phyloP scores from a whole-genome alignment of 1,140 invertebrate species.

The Drosophila teissieri region DNA sequence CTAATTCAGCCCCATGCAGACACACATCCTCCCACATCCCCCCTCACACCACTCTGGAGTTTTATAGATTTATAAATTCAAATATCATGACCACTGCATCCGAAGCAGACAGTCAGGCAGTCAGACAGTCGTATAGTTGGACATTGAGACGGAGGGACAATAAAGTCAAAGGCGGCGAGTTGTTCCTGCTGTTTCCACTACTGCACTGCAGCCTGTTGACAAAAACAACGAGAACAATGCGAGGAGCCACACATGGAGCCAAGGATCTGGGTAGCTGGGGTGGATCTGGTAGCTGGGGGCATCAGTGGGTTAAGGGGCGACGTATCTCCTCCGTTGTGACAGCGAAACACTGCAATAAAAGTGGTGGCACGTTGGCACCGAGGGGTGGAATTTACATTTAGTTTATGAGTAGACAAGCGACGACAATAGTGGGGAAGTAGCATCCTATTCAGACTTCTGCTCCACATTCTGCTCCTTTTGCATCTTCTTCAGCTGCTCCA shows the following conservation, averaged over 20 bases:
- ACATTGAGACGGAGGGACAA: conserved; percentile 41
- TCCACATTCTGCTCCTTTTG: conserved; percentile 30
- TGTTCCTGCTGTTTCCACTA: conserved; percentile 41
- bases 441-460: conserved; percentile 32
- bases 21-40: conserved; percentile 10
- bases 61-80: conserved; percentile 78
- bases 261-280: conserved; percentile 16
- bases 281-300: conserved; percentile 15
- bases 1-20: conserved; percentile 34
- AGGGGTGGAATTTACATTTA: conserved; percentile 77
- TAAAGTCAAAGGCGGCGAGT: conserved; percentile 38
- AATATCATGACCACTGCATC: conserved; percentile 58
- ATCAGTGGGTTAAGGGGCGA: conserved; percentile 22
- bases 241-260: conserved; percentile 66
- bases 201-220: conserved; percentile 73
- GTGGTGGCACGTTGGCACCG: conserved; percentile 57
- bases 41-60: conserved; percentile 1
- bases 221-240: conserved; percentile 56
- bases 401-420: conserved; percentile 82
- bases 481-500: conserved; percentile 10
- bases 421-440: conserved; percentile 64
- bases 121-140: conserved; percentile 29
- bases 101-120: conserved; percentile 31
- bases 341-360: conserved; percentile 79
- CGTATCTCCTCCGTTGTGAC: conserved; percentile 34